A percentile compares a stretch with the other conserved stretches of the same genome.
These are phyloP conservation scores for Andrena camellia DNA, from an alignment of 2,888 invertebrate species.

Conservation along the genomic window DNA sequence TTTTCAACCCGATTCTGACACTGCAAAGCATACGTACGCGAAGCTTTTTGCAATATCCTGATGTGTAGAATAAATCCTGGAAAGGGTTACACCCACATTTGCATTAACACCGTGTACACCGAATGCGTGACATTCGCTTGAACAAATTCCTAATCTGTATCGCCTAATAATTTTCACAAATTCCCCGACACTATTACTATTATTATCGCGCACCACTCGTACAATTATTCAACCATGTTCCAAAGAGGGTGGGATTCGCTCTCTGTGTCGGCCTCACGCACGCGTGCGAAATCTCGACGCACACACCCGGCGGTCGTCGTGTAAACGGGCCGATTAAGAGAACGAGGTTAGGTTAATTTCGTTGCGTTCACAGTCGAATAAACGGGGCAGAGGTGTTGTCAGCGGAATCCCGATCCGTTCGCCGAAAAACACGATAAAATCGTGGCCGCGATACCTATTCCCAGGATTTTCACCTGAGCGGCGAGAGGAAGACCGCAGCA, in stretches of 20 bases:
- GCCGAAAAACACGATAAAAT: conserved; percentile 45
- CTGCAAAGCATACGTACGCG: too few relatives aligned
- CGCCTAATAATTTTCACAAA: conserved; percentile 5
- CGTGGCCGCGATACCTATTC: neutral
- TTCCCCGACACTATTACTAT: neutral
- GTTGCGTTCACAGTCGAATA: conserved; percentile 60
- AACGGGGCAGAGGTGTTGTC: conserved; percentile 57
- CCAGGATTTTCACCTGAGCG: conserved; percentile 24
- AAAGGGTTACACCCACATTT: too few relatives aligned
- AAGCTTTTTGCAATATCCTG: too few relatives aligned
- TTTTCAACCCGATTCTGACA: too few relatives aligned
- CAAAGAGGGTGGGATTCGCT: conserved; percentile 11
- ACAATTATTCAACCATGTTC: conserved; percentile 8
- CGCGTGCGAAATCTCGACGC: conserved; percentile 11
- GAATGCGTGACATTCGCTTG: too few relatives aligned
- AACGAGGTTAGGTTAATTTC: conserved; percentile 69
- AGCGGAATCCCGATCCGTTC: conserved; percentile 42
- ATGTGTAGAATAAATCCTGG: too few relatives aligned
- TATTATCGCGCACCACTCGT: neutral
- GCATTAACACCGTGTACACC: too few relatives aligned
- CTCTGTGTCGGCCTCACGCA: neutral
- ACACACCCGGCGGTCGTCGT: conserved; percentile 11
- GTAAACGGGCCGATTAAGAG: conserved; percentile 53
- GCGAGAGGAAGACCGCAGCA: too few relatives aligned
- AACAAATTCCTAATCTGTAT: too few relatives aligned